Conservation (phyloP, 2,797 vertebrate genomes). For the Babyrousa celebensis region DNA sequence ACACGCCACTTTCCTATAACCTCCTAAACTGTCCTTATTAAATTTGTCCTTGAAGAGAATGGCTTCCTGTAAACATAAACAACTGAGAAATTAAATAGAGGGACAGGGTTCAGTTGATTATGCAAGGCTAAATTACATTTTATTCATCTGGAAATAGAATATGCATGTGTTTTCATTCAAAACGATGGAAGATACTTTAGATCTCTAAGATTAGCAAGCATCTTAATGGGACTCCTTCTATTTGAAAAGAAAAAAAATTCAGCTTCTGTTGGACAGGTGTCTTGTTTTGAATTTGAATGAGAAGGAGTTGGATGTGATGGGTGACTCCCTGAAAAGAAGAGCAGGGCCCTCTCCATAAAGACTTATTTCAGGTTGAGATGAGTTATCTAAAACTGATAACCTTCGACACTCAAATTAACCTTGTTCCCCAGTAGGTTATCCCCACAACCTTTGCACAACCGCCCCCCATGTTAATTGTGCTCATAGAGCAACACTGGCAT, state of each 20-base stretch:
- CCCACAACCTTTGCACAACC: not conserved
- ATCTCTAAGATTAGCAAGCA: constrained; percentile 30
- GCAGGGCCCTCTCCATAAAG: not conserved
- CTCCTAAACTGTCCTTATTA: constrained; percentile 49
- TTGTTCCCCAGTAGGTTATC: not conserved
- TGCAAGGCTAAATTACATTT: constrained; percentile 63
- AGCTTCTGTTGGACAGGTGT: constrained; percentile 36
- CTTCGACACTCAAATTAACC: constrained; percentile 47
- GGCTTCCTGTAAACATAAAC: constrained; percentile 67
- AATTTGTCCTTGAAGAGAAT: constrained; percentile 80
- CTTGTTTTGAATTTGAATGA: not conserved
- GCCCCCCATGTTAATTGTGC: not conserved
- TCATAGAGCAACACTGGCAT: constrained; percentile 49
- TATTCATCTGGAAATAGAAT: constrained; percentile 53
- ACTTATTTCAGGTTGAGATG: not conserved
- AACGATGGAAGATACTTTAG: constrained; percentile 25
- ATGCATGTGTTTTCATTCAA: constrained; percentile 24
- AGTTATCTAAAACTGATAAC: not conserved
- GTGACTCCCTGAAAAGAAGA: not conserved
- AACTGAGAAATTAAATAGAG: not conserved
- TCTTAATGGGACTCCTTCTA: not conserved
- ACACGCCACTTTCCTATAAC: not conserved
- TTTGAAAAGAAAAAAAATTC: not conserved
- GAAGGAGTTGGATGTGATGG: not conserved
- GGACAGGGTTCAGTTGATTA: constrained; percentile 58